These are phyloP conservation scores for Lepidocolaptes lacrymiger DNA, from an alignment of 2,797 vertebrate genomes.

Conservation along the genomic window DNA sequence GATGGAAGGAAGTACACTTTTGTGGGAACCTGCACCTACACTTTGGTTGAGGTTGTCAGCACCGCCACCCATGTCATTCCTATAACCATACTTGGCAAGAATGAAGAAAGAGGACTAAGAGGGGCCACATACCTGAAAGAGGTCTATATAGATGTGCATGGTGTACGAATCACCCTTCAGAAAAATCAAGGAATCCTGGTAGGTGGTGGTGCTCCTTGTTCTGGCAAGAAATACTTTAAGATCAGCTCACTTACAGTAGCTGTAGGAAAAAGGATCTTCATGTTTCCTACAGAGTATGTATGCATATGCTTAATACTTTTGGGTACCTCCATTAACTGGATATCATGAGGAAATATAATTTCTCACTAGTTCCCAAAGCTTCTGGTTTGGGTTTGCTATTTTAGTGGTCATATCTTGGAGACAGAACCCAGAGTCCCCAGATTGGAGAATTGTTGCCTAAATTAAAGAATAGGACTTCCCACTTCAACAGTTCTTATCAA, in stretches of 20 bases:
- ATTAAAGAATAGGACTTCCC: background rate
- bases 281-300: background rate
- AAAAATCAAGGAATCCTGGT: conserved; percentile 81
- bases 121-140: conserved; percentile 73
- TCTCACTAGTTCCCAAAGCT: background rate
- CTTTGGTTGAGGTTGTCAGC: conserved; percentile 58
- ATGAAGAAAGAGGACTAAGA: conserved; percentile 68
- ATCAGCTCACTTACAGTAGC: background rate
- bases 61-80: conserved; percentile 30
- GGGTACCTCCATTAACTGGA: background rate
- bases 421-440: background rate
- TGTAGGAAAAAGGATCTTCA: background rate
- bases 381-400: background rate
- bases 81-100: conserved; percentile 71
- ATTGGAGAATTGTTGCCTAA: background rate
- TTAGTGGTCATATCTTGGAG: background rate
- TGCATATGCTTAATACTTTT: background rate
- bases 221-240: background rate
- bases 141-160: conserved; percentile 69
- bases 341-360: background rate
- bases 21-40: conserved; percentile 75
- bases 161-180: conserved; percentile 64
- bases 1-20: conserved; percentile 74
- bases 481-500: background rate
- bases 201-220: background rate